Evolutionary conservation across 2,888 invertebrate species (phyloP), one percentile per base, ranked within the genome.

Genomic region (Archips xylosteana): DNA sequence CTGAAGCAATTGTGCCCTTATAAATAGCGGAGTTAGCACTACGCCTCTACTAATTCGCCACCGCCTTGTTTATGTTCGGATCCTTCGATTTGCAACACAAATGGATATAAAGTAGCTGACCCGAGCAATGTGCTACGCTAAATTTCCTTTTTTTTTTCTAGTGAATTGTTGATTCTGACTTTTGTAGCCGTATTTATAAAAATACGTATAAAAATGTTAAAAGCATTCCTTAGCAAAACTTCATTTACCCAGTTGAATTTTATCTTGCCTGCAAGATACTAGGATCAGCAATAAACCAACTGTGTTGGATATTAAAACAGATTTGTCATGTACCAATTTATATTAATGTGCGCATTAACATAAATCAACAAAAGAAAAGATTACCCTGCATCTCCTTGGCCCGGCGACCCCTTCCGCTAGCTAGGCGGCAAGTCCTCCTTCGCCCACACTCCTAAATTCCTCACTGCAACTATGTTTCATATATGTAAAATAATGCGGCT

Each of bases 401-500:
- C 72, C 49, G 51, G 45, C 67, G 64, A 70, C 74, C 74, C 74
- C 69, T 69, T 74, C 45, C 68, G 65, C 49, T 45, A 60, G 65
- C 49, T 45, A 60, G 64, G 59, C 63, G 61, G 42, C 59, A n/a
- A 61, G 69, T 74, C 70, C 74, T 74, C 74, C 74, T 23, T 70
- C 69, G 73, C 79, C 79, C 78, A 81, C 86, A 84, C 86, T 87
- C 81, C 80, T 82, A 86, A 91, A 89, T 88, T 88, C 90, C 87
- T 86, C 85, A 87, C 82, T 92, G 93, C 92, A 92, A 92, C 91
- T 91, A 89, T 91, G 91, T 92, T 90, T 92, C 92, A 89, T 93
- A 89, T 94, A 94, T 94, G 94, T 94, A 94, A 94, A 94, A 93
- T 94, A 94, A 94, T 94, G 93, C 92, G 89, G 88, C 91, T 91